Base-by-base conservation (phyloP, 2,113 vertebrate species). In the Gopherus flavomarginatus region DNA sequence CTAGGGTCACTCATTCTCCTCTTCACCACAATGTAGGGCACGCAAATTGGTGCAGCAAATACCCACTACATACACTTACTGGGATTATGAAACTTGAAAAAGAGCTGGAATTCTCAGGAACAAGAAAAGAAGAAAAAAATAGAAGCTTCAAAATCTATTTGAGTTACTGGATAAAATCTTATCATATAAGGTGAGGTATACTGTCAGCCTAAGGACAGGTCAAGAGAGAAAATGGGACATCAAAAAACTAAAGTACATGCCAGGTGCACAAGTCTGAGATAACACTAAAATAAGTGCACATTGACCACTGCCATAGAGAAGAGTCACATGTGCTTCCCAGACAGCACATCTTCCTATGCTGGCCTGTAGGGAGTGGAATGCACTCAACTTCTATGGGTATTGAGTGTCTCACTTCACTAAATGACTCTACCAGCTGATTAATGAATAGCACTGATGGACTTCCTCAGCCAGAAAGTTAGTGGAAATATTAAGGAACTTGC, bases 41-140 rank as follows among this genome's bases (percentile, higher is more conserved):
- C 0, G 0, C 29, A 91, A 24, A 6, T 26, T 27, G 9, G 31
- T 50, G 42, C 21, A 91, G 56, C 22, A 86, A 89, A 85, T 81
- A 85, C 5, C 22, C 29, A 31, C 27, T 31, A 9, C 1, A 50
- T 4, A 83, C 35, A 29, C 4, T 29, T 42, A 29, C 1, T 69
- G 4, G 2, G 24, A 88, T 91, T 85, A 79, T 5, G 29, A 95
- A 95, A 91, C 53, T 57, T 19, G 53, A 65, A 94, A 97, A 88
- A 3, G 9, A 38, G 17, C 10, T 14, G 21, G 14, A 12, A 82
- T 97, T 90, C 85, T 65, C 88, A 2, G 21, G 85, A 97, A 35
- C 6, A 88, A 75, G 49, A 27, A 80, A 3, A 9, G 29, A 17
- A 53, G 87, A 95, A 91, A 10, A 62, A 89, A 91, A 44, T 1